Conservation (phyloP, 23 tunicate genomes). For the Trididemnum nubilum region DNA sequence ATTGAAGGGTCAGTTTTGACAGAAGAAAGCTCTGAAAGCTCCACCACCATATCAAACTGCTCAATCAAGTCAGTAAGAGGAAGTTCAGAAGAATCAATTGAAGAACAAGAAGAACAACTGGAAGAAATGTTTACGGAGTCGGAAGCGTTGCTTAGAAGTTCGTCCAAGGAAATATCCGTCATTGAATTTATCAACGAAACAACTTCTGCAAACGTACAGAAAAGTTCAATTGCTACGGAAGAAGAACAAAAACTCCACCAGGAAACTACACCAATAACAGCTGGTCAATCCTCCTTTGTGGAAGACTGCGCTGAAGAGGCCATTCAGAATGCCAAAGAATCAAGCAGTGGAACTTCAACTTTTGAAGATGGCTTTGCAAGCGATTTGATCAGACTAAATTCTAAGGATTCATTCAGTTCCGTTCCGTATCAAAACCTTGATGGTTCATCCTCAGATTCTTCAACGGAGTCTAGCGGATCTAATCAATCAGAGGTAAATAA, state of each 20-base stretch:
- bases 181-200: slow-evolving; percentile 17
- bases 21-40: neutral
- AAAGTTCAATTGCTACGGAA: too few relatives aligned
- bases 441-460: neutral
- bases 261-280: neutral
- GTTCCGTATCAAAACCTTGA: too few relatives aligned
- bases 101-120: neutral
- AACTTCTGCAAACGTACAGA: too few relatives aligned
- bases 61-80: slow-evolving; percentile 27
- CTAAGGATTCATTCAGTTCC: neutral
- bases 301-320: neutral
- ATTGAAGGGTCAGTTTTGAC: neutral
- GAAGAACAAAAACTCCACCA: neutral
- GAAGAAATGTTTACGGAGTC: too few relatives aligned
- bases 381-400: neutral
- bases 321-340: neutral
- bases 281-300: neutral
- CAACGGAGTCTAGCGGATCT: neutral
- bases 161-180: neutral
- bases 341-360: neutral
- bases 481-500: neutral
- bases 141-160: neutral
- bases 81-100: neutral
- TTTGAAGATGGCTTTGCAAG: neutral
- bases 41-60: neutral